Conservation (phyloP, 2,888 invertebrate species). For the Chesias legatella region DNA sequence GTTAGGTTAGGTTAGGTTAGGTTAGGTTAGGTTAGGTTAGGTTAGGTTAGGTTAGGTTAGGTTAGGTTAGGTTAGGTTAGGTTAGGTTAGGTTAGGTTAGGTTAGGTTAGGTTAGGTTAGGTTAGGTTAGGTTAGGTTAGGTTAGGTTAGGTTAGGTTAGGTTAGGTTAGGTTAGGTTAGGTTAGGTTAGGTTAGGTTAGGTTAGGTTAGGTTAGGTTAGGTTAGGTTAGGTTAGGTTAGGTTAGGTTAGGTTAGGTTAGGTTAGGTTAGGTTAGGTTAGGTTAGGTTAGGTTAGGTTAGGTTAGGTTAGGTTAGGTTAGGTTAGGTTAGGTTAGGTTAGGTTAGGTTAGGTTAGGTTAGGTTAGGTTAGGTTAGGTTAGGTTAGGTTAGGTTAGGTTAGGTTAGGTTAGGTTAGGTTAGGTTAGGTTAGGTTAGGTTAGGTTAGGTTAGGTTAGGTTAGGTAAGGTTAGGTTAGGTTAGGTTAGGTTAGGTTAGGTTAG, state of each 20-base stretch:
- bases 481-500: neutral
- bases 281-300: slow-evolving; percentile 3
- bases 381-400: slow-evolving; percentile 27
- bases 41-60: slow-evolving; percentile 5
- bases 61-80: slow-evolving; percentile 2
- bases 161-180: neutral
- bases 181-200: slow-evolving; percentile 15
- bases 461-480: neutral
- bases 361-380: slow-evolving; percentile 22
- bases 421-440: slow-evolving; percentile 16
- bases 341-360: slow-evolving; percentile 19
- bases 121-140: slow-evolving; percentile 10
- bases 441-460: slow-evolving; percentile 11
- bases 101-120: neutral
- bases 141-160: neutral
- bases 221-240: slow-evolving; percentile 10
- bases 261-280: slow-evolving; percentile 2
- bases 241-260: slow-evolving; percentile 7
- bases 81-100: neutral
- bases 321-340: slow-evolving; percentile 21
- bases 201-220: slow-evolving; percentile 7
- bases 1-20: slow-evolving; percentile 7
- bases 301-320: slow-evolving; percentile 11
- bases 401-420: slow-evolving; percentile 11
- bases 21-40: slow-evolving; percentile 10